A percentile compares a stretch with the other conserved stretches of the same genome.
Evolutionary conservation across 2,113 vertebrate genomes (phyloP).

Genomic region (Chionomys nivalis): DNA sequence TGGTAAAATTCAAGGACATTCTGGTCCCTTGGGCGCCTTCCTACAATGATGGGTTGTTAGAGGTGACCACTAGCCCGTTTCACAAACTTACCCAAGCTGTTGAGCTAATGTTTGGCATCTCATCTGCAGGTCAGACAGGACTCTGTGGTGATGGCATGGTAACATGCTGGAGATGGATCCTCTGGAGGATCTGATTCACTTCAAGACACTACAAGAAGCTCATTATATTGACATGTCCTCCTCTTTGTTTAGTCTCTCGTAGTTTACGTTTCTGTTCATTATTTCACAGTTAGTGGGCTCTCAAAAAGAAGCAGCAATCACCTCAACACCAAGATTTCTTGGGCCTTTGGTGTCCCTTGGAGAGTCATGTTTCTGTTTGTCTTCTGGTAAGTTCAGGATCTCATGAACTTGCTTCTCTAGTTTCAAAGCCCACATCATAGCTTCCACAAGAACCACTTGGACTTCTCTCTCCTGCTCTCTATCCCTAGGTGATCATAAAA

Average conservation of each 20-base stretch:
- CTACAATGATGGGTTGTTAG: background rate
- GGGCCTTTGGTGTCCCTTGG: background rate
- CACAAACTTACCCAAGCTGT: background rate
- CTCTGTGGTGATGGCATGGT: background rate
- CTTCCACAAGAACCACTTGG: background rate
- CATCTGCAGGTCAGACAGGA: constrained; percentile 42
- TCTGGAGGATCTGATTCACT: constrained; percentile 4
- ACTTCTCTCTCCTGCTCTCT: background rate
- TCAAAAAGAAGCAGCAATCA: background rate
- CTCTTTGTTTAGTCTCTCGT: background rate
- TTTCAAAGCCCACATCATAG: background rate
- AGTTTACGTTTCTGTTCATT: background rate
- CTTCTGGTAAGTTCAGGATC: background rate
- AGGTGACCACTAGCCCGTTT: constrained; percentile 40
- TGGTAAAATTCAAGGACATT: constrained; percentile 12
- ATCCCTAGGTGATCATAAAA: background rate
- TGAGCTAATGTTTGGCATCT: constrained; percentile 13
- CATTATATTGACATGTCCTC: background rate
- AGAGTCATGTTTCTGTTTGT: background rate
- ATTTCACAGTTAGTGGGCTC: background rate
- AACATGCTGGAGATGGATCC: background rate
- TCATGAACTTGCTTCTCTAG: background rate
- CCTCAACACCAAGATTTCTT: background rate
- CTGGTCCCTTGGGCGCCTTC: background rate
- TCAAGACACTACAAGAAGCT: background rate